phyloP scores from a whole-genome alignment of 2,888 invertebrate species.

The Nematopogon swammerdamellus region DNA sequence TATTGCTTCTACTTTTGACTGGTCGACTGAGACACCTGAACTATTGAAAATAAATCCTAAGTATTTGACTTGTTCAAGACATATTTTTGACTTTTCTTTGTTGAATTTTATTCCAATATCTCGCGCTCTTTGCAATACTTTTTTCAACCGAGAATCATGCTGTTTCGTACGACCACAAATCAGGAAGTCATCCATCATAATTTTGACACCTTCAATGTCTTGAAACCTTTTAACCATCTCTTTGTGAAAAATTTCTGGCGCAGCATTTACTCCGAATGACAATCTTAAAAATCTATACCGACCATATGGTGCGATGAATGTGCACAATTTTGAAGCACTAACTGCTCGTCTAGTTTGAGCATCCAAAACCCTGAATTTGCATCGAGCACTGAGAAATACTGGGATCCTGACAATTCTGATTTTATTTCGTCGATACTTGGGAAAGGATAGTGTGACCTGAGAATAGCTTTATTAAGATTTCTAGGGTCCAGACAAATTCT shows the following conservation, averaged over 20 bases:
- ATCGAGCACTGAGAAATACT: constrained; percentile 13
- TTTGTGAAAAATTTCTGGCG: too few species aligned
- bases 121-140: too few species aligned
- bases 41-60: too few species aligned
- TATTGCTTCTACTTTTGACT: too few species aligned
- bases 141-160: constrained; percentile 4
- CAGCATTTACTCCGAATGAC: constrained; percentile 12
- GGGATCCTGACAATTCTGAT: constrained; percentile 8
- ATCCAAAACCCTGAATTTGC: constrained; percentile 14
- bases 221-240: too few species aligned
- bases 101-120: too few species aligned
- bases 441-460: constrained; percentile 13
- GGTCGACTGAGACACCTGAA: too few species aligned
- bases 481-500: constrained; percentile 13
- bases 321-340: constrained; percentile 12
- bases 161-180: constrained; percentile 9
- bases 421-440: constrained; percentile 13
- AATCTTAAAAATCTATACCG: constrained; percentile 10
- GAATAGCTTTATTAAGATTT: constrained; percentile 13
- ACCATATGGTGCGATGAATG: constrained; percentile 13
- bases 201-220: too few species aligned
- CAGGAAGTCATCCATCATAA: constrained; percentile 12
- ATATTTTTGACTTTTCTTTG: too few species aligned
- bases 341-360: constrained; percentile 7
- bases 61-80: too few species aligned